A percentile compares a stretch with the other conserved stretches of the same genome.
These are phyloP conservation scores for Pseudoatta argentina DNA, from an alignment of 1,140 invertebrate species.

Conservation along the genomic window DNA sequence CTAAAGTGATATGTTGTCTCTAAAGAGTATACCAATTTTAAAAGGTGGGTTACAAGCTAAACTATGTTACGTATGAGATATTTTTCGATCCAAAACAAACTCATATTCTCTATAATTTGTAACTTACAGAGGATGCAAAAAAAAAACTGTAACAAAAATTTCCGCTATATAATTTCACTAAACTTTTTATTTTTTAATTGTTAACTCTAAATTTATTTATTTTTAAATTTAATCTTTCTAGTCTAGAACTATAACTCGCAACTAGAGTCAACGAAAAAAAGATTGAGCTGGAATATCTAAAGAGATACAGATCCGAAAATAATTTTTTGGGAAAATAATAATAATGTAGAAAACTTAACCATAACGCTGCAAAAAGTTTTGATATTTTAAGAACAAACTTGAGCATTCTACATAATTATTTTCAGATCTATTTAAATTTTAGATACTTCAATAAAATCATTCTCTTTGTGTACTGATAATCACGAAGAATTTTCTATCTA, in stretches of 20 bases:
- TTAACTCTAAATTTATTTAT: background rate
- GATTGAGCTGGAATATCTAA: no score
- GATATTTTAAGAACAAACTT: no score
- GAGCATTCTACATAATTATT: no score
- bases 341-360: no score
- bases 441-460: no score
- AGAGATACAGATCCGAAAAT: no score
- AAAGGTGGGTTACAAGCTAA: conserved; percentile 7
- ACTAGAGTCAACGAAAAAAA: no score
- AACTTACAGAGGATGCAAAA: background rate
- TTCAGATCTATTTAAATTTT: no score
- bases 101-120: background rate
- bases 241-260: background rate
- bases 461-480: background rate
- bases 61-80: background rate
- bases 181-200: background rate
- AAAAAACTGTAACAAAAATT: background rate
- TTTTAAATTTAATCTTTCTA: background rate
- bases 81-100: background rate
- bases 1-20: background rate
- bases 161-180: background rate
- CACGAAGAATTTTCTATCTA: background rate
- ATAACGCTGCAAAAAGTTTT: no score
- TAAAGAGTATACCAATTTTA: conserved; percentile 1
- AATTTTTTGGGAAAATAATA: no score